Base-by-base conservation (phyloP, 2,888 invertebrate genomes). In the Molanna angustata region DNA sequence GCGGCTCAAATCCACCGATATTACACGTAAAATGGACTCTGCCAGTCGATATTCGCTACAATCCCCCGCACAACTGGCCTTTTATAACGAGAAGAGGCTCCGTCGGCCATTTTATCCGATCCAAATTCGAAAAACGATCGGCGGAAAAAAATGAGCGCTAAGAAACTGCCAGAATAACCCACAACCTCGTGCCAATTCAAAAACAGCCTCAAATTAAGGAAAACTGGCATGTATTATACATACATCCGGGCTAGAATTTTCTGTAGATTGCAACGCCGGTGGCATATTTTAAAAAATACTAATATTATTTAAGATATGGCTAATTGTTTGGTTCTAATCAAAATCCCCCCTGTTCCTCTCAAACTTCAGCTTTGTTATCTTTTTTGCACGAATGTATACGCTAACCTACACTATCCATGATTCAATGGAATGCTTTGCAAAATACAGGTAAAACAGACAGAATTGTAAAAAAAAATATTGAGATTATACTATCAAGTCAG, bases 1-100 rank as follows among this genome's bases (percentile, higher is more conserved):
- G 54, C 54, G 54, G 49, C 48, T 49, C 49, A 54, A 54, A 54
- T 54, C 49, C 49, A 54, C 54, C 54, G 54, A 54, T 49, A 54
- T 54, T 54, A 49, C 49, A 49, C 53, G 48, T 53, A 47, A 54
- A 54, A 54, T 54, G 49, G 53, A 54, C 49, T 54, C 49, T 27
- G 40, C 53, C 53, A 49, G 49, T 49, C 49, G 49, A 49, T 49
- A 54, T 49, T 52, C 47, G 52, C 52, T 54, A 54, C 49, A 40
- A 17, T 37, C 42, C 48, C 43, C 42, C 31, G 31, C 32, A 20
- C 33, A 27, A 7, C 46, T 16, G 35, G 35, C 6, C 17, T 11
- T 27, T 18, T 18, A 16, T 20, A 19, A 35, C n/a, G n/a, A n/a
- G n/a, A n/a, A n/a, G n/a, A n/a, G n/a, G n/a, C n/a, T n/a, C n/a